phyloP scores from a whole-genome alignment of 1,140 invertebrate genomes.

The Branchinecta lynchi region DNA sequence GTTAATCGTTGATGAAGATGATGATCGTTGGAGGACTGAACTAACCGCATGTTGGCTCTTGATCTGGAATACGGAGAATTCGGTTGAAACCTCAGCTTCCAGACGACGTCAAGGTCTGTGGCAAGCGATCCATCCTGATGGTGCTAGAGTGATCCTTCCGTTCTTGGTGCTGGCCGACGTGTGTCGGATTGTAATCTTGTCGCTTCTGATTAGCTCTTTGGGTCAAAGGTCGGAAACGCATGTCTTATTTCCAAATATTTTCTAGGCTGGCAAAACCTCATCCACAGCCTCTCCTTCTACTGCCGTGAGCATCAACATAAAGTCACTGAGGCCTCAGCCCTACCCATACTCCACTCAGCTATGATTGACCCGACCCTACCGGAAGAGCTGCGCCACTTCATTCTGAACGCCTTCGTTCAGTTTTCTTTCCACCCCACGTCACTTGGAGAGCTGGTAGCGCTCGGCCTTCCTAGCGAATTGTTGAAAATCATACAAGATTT shows the following conservation, averaged over 20 bases:
- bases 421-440: neutral
- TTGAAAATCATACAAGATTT: neutral
- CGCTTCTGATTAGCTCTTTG: too few relatives aligned
- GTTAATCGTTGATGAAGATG: too few relatives aligned
- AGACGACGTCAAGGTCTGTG: too few relatives aligned
- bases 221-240: too few relatives aligned
- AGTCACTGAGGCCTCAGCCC: neutral
- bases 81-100: too few relatives aligned
- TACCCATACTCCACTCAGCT: neutral
- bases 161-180: too few relatives aligned
- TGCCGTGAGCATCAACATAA: neutral
- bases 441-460: neutral
- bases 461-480: neutral
- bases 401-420: conserved; percentile 1
- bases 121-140: too few relatives aligned
- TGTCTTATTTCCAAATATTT: neutral
- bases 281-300: neutral
- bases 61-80: too few relatives aligned
- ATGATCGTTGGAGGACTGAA: too few relatives aligned
- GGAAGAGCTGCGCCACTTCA: neutral
- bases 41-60: too few relatives aligned
- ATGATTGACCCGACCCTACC: neutral
- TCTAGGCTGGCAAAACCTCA: neutral
- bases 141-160: too few relatives aligned
- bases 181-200: too few relatives aligned